phyloP scores from a whole-genome alignment of 2,113 vertebrate genomes.

The Otis tarda region DNA sequence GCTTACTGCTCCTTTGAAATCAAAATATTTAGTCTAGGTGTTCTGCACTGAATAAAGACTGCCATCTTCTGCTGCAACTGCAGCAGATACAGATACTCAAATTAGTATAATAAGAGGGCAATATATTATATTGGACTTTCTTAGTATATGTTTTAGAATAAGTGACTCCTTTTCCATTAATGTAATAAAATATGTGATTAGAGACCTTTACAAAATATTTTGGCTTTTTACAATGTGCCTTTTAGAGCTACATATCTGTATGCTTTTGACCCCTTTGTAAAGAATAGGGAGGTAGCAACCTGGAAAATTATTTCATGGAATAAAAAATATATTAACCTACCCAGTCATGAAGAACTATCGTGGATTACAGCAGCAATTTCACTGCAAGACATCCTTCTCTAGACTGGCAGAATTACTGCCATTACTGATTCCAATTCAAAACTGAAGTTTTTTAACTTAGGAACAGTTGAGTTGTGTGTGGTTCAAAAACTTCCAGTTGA shows the following conservation, averaged over 20 bases:
- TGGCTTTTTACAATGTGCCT: background rate
- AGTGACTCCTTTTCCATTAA: background rate
- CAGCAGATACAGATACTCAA: background rate
- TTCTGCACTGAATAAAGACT: slow-evolving; percentile 40
- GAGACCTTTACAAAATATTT: background rate
- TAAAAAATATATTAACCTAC: background rate
- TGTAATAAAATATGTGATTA: background rate
- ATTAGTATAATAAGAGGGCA: background rate
- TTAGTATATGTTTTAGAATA: background rate
- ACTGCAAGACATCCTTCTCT: background rate
- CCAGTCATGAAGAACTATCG: background rate
- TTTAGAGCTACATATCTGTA: background rate
- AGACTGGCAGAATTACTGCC: background rate
- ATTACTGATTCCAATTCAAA: background rate
- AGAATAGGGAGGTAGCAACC: background rate
- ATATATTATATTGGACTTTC: background rate
- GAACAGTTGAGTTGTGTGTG: background rate
- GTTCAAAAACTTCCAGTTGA: background rate
- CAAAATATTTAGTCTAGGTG: background rate
- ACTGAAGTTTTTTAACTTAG: background rate
- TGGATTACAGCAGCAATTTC: background rate
- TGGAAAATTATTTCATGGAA: background rate
- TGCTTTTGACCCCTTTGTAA: background rate
- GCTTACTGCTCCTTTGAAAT: slow-evolving; percentile 15
- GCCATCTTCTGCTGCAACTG: slow-evolving; percentile 54